Conservation (phyloP, 2,888 invertebrate genomes). For the Eupithecia tripunctaria region DNA sequence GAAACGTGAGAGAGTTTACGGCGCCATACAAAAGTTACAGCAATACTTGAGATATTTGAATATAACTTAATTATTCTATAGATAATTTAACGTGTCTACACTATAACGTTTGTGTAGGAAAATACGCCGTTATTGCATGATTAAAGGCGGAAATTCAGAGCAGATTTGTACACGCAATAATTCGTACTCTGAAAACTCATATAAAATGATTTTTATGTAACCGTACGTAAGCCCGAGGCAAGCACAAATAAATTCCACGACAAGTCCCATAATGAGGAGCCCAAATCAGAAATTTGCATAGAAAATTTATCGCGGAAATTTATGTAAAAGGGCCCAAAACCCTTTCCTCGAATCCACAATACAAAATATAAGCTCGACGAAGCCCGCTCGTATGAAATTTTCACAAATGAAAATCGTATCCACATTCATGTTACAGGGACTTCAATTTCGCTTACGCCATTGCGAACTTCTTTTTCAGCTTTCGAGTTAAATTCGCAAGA, state of each 20-base stretch:
- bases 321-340: constrained; percentile 32
- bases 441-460: constrained; percentile 39
- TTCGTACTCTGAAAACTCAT: background rate
- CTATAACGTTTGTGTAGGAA: background rate
- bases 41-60: background rate
- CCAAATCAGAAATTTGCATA: constrained; percentile 38
- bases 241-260: constrained; percentile 15
- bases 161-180: constrained; percentile 4
- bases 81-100: background rate
- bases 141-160: background rate
- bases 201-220: constrained; percentile 16
- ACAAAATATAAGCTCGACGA: constrained; percentile 38
- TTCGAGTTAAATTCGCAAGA: constrained; percentile 5
- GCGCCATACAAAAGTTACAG: background rate
- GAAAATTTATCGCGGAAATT: constrained; percentile 30
- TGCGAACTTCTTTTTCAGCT: constrained; percentile 26
- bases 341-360: constrained; percentile 34
- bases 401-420: constrained; percentile 44
- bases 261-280: constrained; percentile 32
- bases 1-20: background rate
- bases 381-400: constrained; percentile 34
- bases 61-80: background rate
- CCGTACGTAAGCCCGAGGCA: constrained; percentile 6
- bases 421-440: constrained; percentile 36
- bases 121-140: background rate